Percentiles rank a stretch among this genome's conserved stretches.
phyloP scores from a whole-genome alignment of 2,797 vertebrate genomes.

The Rhinella marina region DNA sequence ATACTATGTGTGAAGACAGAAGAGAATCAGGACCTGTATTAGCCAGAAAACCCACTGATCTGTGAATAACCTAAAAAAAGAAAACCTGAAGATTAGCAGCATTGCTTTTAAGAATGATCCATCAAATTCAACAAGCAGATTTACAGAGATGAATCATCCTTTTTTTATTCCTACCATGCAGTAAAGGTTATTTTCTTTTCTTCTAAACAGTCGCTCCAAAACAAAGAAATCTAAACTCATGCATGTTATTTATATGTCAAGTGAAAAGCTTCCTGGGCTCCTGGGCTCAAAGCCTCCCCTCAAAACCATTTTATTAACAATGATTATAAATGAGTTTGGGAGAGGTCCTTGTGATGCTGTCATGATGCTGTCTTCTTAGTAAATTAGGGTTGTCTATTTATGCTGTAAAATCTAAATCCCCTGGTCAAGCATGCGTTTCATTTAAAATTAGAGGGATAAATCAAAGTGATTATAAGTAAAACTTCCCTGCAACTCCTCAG shows the following conservation, averaged over 20 bases:
- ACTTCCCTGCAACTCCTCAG: slow-evolving; percentile 46
- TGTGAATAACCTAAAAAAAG: slow-evolving; percentile 99
- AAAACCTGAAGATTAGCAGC: slow-evolving; percentile 99
- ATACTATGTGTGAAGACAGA: slow-evolving; percentile 99
- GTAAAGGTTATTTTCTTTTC: slow-evolving; percentile 83
- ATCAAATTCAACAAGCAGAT: slow-evolving; percentile 99
- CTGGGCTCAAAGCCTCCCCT: slow-evolving; percentile 33
- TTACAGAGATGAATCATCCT: slow-evolving; percentile 99
- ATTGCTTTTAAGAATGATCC: slow-evolving; percentile 99
- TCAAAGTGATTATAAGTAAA: slow-evolving; percentile 58
- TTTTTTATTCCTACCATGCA: slow-evolving; percentile 89
- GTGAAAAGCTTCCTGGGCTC: slow-evolving; percentile 60
- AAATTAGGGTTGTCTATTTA: slow-evolving; percentile 53
- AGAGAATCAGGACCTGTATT: slow-evolving; percentile 98
- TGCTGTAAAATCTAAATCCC: slow-evolving; percentile 59
- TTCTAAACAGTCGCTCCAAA: slow-evolving; percentile 77
- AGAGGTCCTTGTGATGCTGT: slow-evolving; percentile 61
- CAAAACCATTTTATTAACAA: slow-evolving; percentile 48
- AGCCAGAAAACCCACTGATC: slow-evolving; percentile 99
- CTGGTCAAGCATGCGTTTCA: slow-evolving; percentile 43
- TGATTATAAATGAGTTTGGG: slow-evolving; percentile 57
- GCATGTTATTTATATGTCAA: slow-evolving; percentile 63
- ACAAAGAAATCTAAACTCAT: slow-evolving; percentile 67
- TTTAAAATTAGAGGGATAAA: slow-evolving; percentile 56
- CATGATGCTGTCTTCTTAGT: slow-evolving; percentile 57